phyloP scores from a whole-genome alignment of 2,797 vertebrate genomes.

The Nothura maculosa region DNA sequence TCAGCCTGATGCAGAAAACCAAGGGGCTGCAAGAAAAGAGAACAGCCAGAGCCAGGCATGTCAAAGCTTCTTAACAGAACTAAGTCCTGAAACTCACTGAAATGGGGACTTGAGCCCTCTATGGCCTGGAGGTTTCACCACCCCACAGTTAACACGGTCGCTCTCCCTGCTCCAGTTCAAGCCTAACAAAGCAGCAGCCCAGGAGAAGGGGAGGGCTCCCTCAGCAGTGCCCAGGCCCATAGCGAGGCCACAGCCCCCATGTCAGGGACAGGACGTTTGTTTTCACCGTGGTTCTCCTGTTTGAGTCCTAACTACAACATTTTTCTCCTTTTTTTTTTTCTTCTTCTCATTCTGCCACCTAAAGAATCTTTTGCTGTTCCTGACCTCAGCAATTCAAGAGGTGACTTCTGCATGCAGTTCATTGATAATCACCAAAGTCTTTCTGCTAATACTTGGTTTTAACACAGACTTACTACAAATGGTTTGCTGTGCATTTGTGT shows the following conservation, averaged over 20 bases:
- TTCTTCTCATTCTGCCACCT: conserved; percentile 83
- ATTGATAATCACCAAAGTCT: conserved; percentile 76
- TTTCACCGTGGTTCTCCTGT: conserved; percentile 43
- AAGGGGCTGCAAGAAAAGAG: not conserved
- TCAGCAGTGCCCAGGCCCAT: not conserved
- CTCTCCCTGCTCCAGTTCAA: not conserved
- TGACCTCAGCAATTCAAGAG: conserved; percentile 99
- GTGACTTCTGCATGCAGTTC: conserved; percentile 92
- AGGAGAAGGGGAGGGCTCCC: not conserved
- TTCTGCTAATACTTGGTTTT: conserved; percentile 28
- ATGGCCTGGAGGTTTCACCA: not conserved
- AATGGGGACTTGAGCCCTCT: not conserved
- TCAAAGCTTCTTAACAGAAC: not conserved
- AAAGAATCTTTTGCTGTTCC: conserved; percentile 99
- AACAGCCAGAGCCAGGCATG: not conserved
- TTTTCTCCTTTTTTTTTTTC: conserved; percentile 84
- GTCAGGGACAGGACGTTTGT: conserved; percentile 11
- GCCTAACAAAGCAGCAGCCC: not conserved
- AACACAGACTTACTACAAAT: conserved; percentile 44
- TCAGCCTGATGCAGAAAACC: not conserved
- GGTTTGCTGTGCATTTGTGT: conserved; percentile 55
- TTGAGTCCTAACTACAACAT: conserved; percentile 83
- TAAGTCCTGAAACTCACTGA: not conserved
- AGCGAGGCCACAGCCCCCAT: not conserved
- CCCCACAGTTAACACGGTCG: not conserved